Base-by-base conservation (phyloP, 2,888 invertebrate genomes). In the Orthonychiurus folsomi region DNA sequence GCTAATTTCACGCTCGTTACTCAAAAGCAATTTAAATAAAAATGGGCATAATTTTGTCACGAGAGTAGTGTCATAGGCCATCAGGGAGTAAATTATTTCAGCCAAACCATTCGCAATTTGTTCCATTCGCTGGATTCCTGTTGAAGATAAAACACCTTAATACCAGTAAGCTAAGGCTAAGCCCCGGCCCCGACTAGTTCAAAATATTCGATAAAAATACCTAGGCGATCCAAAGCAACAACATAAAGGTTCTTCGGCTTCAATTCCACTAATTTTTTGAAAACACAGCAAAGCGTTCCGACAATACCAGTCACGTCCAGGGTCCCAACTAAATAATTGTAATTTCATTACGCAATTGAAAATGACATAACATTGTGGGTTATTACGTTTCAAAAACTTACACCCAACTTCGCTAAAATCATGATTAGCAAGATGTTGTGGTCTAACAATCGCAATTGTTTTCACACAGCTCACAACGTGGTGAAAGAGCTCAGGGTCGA, bases 91-190 rank as follows among this genome's bases (percentile, higher is more conserved):
- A n/a, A 70, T 70, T 3, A 69, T 71, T 47, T 73, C 73, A 12
- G 67, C 71, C 18, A 73, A 60, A 1, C 69, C 70, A 69, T 68
- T 70, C n/a, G 73, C 69, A 5, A 71, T 61, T 1, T 62, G 59
- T 59, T 71, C 70, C n/a, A 71, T 67, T 52, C 73, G 59, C 66
- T 73, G 73, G 27, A 73, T 69, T 56, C 71, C 71, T 70, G 48
- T 12, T 48, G 48, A 48, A n/a, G n/a, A n/a, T n/a, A n/a, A n/a
- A n/a, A n/a, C n/a, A n/a, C n/a, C n/a, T n/a, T n/a, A n/a, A n/a
- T n/a, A n/a, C n/a, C n/a, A n/a, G n/a, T n/a, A n/a, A n/a, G n/a
- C n/a, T n/a, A n/a, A n/a, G n/a, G n/a, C n/a, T n/a, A n/a, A n/a
- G n/a, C n/a, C n/a, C n/a, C n/a, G n/a, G n/a, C n/a, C n/a, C n/a